Conservation (phyloP, 2,888 invertebrate genomes). For the Drosophila eohydei region DNA sequence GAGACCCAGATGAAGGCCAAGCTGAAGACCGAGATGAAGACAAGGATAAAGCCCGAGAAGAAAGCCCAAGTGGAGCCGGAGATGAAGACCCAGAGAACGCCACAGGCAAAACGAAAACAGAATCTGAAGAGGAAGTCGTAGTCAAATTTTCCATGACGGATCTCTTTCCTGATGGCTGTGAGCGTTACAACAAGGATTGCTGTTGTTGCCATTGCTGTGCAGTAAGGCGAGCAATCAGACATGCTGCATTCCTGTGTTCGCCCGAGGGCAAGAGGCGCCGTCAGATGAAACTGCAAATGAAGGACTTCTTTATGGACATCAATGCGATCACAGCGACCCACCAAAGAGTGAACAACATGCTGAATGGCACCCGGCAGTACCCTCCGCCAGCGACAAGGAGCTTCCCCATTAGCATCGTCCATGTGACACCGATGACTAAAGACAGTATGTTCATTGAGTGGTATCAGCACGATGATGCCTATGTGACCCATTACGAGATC, state of each 20-base stretch:
- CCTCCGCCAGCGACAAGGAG: slow-evolving; percentile 39
- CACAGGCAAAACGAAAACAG: no score
- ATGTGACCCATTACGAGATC: slow-evolving; percentile 57
- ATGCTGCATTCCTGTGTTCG: slow-evolving; percentile 37
- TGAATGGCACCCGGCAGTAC: slow-evolving; percentile 30
- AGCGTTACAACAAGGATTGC: slow-evolving; percentile 42
- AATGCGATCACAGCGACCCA: slow-evolving; percentile 46
- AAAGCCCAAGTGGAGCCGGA: no score
- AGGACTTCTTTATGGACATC: slow-evolving; percentile 66
- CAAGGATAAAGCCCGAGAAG: no score
- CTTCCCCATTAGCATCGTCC: slow-evolving; percentile 49
- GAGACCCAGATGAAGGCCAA: neutral
- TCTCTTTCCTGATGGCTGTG: slow-evolving; percentile 45
- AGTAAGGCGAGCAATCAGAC: slow-evolving; percentile 41
- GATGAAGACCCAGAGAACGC: no score
- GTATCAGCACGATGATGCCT: slow-evolving; percentile 55
- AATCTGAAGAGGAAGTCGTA: neutral
- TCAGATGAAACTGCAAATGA: slow-evolving; percentile 53
- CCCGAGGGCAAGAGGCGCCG: slow-evolving; percentile 45
- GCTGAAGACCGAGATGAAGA: no score
- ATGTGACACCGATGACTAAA: slow-evolving; percentile 37
- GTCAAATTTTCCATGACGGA: slow-evolving; percentile 14
- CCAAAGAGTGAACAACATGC: slow-evolving; percentile 16
- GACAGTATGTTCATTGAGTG: slow-evolving; percentile 50
- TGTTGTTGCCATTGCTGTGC: slow-evolving; percentile 61